phyloP scores from a whole-genome alignment of 2,113 vertebrate genomes.

The Chauna torquata region DNA sequence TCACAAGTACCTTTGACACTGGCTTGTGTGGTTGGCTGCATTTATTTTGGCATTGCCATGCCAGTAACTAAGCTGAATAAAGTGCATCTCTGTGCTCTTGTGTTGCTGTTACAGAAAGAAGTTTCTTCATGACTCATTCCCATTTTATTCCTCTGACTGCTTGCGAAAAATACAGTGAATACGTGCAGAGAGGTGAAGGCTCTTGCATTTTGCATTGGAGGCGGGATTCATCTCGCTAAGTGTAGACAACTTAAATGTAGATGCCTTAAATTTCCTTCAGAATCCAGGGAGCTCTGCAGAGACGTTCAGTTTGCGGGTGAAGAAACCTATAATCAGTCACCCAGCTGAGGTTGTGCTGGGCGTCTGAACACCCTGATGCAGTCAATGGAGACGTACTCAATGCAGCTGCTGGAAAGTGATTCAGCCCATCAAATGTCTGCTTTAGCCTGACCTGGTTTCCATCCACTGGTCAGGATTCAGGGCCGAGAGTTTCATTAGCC shows the following conservation, averaged over 20 bases:
- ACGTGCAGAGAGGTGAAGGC: not conserved
- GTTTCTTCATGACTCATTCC: not conserved
- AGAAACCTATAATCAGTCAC: not conserved
- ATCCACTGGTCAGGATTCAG: not conserved
- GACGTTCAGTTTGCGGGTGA: not conserved
- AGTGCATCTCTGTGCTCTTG: not conserved
- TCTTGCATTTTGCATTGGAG: not conserved
- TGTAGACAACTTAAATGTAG: not conserved
- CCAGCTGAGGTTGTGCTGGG: not conserved
- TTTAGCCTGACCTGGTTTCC: not conserved
- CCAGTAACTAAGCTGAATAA: not conserved
- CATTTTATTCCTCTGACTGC: not conserved
- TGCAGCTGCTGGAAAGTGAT: not conserved
- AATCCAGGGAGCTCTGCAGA: not conserved
- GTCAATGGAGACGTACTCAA: not conserved
- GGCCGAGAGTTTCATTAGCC: not conserved
- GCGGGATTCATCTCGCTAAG: not conserved
- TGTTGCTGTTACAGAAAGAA: not conserved
- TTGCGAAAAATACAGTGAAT: not conserved
- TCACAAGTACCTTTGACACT: not conserved
- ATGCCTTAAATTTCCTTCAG: not conserved
- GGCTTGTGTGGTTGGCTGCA: not conserved
- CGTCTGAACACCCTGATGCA: not conserved
- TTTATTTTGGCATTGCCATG: not conserved
- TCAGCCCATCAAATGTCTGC: not conserved